Percentiles rank a stretch among this genome's conserved stretches.
phyloP scores from a whole-genome alignment of 2,888 invertebrate species.

The Gryllus longicercus region DNA sequence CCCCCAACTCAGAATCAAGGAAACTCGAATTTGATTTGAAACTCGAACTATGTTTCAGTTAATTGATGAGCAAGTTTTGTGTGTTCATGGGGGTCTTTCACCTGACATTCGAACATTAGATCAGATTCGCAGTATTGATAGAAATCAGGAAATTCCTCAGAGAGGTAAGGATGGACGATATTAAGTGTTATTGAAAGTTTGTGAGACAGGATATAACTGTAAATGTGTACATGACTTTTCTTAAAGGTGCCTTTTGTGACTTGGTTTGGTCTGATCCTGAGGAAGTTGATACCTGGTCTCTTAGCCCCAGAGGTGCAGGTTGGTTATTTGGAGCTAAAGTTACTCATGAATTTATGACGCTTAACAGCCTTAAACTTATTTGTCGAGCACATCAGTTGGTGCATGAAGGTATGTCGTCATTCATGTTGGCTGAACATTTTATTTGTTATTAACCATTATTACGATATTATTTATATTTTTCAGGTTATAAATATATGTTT shows the following conservation, averaged over 20 bases:
- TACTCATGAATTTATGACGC: slow-evolving; percentile 89
- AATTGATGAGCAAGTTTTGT: slow-evolving; percentile 94
- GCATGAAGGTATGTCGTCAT: slow-evolving; percentile 75
- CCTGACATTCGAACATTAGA: slow-evolving; percentile 95
- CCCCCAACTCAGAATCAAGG: too few species aligned
- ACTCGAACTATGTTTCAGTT: slow-evolving; percentile 57
- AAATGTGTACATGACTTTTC: not conserved
- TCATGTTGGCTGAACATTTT: not conserved
- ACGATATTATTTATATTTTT: slow-evolving; percentile 41
- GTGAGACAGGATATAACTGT: not conserved
- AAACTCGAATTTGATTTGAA: too few species aligned
- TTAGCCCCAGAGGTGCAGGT: slow-evolving; percentile 94
- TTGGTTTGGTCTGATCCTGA: slow-evolving; percentile 99
- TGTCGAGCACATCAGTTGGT: slow-evolving; percentile 99
- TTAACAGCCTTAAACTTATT: slow-evolving; percentile 88
- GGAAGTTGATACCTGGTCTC: slow-evolving; percentile 89
- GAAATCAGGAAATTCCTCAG: slow-evolving; percentile 97
- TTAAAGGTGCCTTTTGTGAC: slow-evolving; percentile 86
- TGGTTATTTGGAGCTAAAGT: slow-evolving; percentile 95
- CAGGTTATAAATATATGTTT: slow-evolving; percentile 97
- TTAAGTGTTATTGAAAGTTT: not conserved
- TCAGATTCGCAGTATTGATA: slow-evolving; percentile 90
- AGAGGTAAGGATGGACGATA: slow-evolving; percentile 59
- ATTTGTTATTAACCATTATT: slow-evolving; percentile 17
- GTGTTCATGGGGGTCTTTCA: slow-evolving; percentile 96